These are phyloP conservation scores for Gonatopus flavifemur DNA, from an alignment of 1,140 invertebrate genomes.

Conservation along the genomic window DNA sequence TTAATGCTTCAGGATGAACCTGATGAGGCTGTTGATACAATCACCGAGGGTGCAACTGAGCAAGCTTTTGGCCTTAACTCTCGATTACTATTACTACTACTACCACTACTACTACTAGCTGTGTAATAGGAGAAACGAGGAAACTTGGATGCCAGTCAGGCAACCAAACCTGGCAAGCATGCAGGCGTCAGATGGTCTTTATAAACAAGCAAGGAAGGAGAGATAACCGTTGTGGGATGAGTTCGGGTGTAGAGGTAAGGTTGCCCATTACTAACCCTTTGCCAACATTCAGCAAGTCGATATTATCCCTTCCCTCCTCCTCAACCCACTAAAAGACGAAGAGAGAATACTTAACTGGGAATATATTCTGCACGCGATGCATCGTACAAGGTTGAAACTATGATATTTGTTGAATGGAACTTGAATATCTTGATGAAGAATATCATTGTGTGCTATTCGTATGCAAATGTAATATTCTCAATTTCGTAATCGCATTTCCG, in stretches of 20 bases:
- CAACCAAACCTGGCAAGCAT: conserved; percentile 6
- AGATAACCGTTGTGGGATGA: too few relatives aligned
- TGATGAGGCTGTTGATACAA: conserved; percentile 52
- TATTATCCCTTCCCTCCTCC: conserved; percentile 30
- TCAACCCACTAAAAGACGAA: conserved; percentile 22
- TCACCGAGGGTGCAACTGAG: conserved; percentile 36
- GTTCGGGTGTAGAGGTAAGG: conserved; percentile 19
- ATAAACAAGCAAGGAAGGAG: too few relatives aligned
- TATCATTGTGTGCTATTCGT: too few relatives aligned
- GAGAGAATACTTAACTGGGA: conserved; percentile 46
- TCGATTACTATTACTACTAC: too few relatives aligned
- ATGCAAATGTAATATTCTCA: too few relatives aligned
- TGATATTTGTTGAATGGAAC: too few relatives aligned
- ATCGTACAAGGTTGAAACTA: too few relatives aligned
- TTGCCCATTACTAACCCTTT: conserved; percentile 48
- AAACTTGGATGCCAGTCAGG: conserved; percentile 20
- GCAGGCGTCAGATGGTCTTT: too few relatives aligned
- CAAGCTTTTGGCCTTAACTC: conserved; percentile 9
- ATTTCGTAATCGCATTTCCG: too few relatives aligned
- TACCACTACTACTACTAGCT: too few relatives aligned
- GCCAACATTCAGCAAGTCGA: conserved; percentile 46
- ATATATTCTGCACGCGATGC: conserved; percentile 50
- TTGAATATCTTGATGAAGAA: too few relatives aligned
- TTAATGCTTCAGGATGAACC: conserved; percentile 32
- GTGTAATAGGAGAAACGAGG: conserved; percentile 30